phyloP scores from a whole-genome alignment of 92 coral and sea anemone species.

The Epizoanthus illoricatus region DNA sequence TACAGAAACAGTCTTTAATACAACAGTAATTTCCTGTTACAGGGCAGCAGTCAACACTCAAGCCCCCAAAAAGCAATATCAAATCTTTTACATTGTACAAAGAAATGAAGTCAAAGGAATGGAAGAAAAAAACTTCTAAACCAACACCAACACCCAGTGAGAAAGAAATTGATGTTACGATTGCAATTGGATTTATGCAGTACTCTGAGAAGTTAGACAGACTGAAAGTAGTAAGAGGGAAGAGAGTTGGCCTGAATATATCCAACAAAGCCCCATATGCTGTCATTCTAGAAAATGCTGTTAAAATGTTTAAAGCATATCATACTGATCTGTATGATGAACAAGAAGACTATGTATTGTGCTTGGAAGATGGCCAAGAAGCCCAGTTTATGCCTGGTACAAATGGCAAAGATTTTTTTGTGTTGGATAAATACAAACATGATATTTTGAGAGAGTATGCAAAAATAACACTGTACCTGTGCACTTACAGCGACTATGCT shows the following conservation, averaged over 20 bases:
- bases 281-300: neutral
- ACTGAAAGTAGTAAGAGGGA: slow-evolving; percentile 10
- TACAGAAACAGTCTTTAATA: too few species aligned
- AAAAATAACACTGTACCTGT: too few species aligned
- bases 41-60: too few species aligned
- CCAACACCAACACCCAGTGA: slow-evolving; percentile 4
- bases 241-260: neutral
- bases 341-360: too few species aligned
- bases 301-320: neutral
- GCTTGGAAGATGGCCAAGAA: too few species aligned
- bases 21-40: too few species aligned
- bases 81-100: slow-evolving; percentile 4
- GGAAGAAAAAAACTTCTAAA: neutral
- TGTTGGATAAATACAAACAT: too few species aligned
- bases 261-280: slow-evolving; percentile 20
- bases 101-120: neutral
- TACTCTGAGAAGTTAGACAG: neutral
- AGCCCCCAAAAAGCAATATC: neutral
- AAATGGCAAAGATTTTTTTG: too few species aligned
- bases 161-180: slow-evolving; percentile 4
- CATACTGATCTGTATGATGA: too few species aligned
- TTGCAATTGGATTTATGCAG: slow-evolving; percentile 7
- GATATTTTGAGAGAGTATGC: too few species aligned
- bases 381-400: too few species aligned
- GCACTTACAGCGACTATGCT: too few species aligned